These are phyloP conservation scores for Diploptera punctata DNA, from an alignment of 2,888 invertebrate genomes.

Conservation along the genomic window DNA sequence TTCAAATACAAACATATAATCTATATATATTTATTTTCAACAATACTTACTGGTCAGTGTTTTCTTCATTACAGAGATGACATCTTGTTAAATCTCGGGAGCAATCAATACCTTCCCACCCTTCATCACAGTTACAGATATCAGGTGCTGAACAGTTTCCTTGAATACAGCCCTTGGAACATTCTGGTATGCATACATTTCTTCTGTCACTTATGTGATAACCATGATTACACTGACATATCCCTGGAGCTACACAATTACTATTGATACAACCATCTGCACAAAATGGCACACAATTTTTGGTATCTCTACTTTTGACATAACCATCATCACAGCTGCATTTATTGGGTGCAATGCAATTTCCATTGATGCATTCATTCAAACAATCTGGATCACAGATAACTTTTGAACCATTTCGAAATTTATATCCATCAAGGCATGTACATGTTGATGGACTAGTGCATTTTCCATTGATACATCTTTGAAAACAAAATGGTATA, in stretches of 20 bases:
- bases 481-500: constrained; percentile 26
- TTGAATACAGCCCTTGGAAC: background rate
- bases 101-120: background rate
- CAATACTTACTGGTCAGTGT: background rate
- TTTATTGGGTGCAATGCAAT: background rate
- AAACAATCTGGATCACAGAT: background rate
- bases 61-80: background rate
- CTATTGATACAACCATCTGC: background rate
- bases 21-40: no score
- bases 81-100: background rate
- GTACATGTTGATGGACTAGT: background rate
- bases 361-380: background rate
- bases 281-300: constrained; percentile 4
- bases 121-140: background rate
- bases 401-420: background rate
- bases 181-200: constrained; percentile 5
- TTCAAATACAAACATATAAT: no score
- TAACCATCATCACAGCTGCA: background rate
- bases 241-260: constrained; percentile 37
- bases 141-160: constrained; percentile 4
- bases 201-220: constrained; percentile 29
- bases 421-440: background rate
- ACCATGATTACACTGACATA: constrained; percentile 42
- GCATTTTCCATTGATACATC: constrained; percentile 17
- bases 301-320: background rate